Evolutionary conservation across 30 jellyfish, hydroid and myxozoan genomes (phyloP).

Genomic region (Hydractinia echinata): DNA sequence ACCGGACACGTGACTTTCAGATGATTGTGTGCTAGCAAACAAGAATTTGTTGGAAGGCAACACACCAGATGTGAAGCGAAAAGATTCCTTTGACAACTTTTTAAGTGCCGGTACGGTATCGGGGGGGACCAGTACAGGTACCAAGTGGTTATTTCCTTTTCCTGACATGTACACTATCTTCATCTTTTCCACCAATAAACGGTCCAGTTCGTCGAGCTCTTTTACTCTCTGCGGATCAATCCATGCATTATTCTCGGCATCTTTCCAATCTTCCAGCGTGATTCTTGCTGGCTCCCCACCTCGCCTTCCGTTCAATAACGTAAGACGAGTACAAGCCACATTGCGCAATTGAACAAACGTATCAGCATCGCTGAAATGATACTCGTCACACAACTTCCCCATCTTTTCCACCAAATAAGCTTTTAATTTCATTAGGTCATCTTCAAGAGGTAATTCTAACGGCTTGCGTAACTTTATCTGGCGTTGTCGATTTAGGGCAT

Average conservation of each 20-base stretch:
- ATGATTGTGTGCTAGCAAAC: slow-evolving; percentile 3
- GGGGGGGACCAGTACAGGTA: too few species aligned
- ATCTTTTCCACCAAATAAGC: slow-evolving; percentile 1
- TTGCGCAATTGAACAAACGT: background rate
- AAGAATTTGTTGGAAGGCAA: background rate
- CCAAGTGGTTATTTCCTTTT: too few species aligned
- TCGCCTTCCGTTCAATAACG: slow-evolving; percentile 4
- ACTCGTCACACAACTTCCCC: background rate
- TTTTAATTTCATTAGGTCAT: too few species aligned
- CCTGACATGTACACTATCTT: too few species aligned
- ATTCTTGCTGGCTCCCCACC: slow-evolving; percentile 6
- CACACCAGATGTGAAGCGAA: slow-evolving; percentile 8
- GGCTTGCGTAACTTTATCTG: too few species aligned
- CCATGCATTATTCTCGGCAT: slow-evolving; percentile 4
- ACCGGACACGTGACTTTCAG: slow-evolving; percentile 6
- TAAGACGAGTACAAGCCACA: background rate
- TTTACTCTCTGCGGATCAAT: too few species aligned
- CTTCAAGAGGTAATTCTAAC: too few species aligned
- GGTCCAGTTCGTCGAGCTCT: too few species aligned
- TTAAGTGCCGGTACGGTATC: too few species aligned
- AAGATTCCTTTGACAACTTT: too few species aligned
- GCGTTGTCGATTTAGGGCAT: too few species aligned
- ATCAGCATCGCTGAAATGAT: background rate
- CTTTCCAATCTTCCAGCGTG: background rate
- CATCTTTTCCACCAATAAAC: too few species aligned